These are phyloP conservation scores for Misgurnus mizolepis DNA, from an alignment of 2,113 vertebrate genomes.

Conservation along the genomic window DNA sequence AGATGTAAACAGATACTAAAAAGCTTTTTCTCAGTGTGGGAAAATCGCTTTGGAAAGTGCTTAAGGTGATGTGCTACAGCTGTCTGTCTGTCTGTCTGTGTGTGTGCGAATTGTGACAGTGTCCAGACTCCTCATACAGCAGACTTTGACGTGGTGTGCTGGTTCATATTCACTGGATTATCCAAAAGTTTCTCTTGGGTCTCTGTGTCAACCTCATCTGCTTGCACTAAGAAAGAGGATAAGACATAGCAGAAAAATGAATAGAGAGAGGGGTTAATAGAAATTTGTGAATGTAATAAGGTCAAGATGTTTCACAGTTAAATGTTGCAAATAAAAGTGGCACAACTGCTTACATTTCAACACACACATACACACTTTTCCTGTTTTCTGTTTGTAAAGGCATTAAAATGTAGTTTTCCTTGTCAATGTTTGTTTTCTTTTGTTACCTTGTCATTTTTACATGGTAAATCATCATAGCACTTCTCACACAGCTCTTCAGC, in stretches of 20 bases:
- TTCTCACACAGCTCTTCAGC: not conserved
- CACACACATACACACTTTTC: conserved; percentile 3
- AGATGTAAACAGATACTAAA: conserved; percentile 42
- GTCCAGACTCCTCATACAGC: conserved; percentile 27
- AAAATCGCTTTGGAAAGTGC: conserved; percentile 33
- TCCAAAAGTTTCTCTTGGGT: conserved; percentile 38
- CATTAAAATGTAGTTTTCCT: not conserved
- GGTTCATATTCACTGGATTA: conserved; percentile 46
- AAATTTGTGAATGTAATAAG: conserved; percentile 22
- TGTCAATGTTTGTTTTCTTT: not conserved
- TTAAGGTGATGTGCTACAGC: conserved; percentile 28
- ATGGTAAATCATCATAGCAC: no score
- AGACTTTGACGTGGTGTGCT: conserved; percentile 9
- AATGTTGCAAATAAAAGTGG: no score
- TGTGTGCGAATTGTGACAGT: conserved; percentile 33
- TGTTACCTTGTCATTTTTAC: not conserved
- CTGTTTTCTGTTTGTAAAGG: not conserved
- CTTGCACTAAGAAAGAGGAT: conserved; percentile 18
- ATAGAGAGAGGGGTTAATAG: not conserved
- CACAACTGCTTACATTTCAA: not conserved
- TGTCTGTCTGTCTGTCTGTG: conserved; percentile 7
- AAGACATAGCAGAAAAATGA: not conserved
- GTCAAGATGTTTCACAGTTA: conserved; percentile 21
- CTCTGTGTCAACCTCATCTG: conserved; percentile 33
- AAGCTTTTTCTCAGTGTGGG: conserved; percentile 26